A percentile compares a stretch with the other conserved stretches of the same genome.
Evolutionary conservation across 2,888 invertebrate species (phyloP).

Genomic region (Hyppa rectilinea): DNA sequence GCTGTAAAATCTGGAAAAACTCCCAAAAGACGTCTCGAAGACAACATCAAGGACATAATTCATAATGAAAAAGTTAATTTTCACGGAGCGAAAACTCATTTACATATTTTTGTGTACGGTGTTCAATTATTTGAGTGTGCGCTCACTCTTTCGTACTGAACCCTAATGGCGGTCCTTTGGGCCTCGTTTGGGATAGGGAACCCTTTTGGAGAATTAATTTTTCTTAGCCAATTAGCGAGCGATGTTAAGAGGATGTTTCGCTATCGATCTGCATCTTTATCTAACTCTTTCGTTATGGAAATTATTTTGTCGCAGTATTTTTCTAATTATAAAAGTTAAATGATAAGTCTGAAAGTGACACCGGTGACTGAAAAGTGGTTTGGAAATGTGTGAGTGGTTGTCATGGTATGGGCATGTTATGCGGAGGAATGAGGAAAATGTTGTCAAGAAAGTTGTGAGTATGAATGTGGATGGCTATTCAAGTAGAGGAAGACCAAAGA

Average conservation of each 20-base stretch:
- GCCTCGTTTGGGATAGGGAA: constrained; percentile 81
- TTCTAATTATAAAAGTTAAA: background rate
- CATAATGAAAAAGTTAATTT: constrained; percentile 91
- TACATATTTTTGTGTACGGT: constrained; percentile 88
- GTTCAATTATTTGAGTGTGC: constrained; percentile 87
- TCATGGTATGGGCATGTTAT: too few relatives aligned
- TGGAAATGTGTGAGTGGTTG: too few relatives aligned
- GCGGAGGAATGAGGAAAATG: too few relatives aligned
- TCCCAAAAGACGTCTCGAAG: constrained; percentile 86
- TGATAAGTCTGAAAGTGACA: too few relatives aligned
- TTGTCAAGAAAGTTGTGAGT: too few relatives aligned
- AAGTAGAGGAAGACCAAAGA: too few relatives aligned
- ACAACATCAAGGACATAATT: constrained; percentile 88
- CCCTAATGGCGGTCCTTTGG: constrained; percentile 82
- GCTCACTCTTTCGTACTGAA: constrained; percentile 79
- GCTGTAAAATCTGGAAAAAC: constrained; percentile 88
- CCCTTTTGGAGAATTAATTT: constrained; percentile 89
- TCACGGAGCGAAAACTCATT: constrained; percentile 84
- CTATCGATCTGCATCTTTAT: constrained; percentile 79
- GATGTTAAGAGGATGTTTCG: constrained; percentile 79
- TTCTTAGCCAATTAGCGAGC: constrained; percentile 88
- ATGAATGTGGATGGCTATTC: too few relatives aligned
- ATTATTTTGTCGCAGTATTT: background rate
- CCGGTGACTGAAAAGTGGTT: too few relatives aligned
- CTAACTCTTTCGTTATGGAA: constrained; percentile 26